Percentiles rank a stretch among this genome's conserved stretches.
Evolutionary conservation across 2,888 invertebrate genomes (phyloP).

Genomic region (Anarsia innoxiella): DNA sequence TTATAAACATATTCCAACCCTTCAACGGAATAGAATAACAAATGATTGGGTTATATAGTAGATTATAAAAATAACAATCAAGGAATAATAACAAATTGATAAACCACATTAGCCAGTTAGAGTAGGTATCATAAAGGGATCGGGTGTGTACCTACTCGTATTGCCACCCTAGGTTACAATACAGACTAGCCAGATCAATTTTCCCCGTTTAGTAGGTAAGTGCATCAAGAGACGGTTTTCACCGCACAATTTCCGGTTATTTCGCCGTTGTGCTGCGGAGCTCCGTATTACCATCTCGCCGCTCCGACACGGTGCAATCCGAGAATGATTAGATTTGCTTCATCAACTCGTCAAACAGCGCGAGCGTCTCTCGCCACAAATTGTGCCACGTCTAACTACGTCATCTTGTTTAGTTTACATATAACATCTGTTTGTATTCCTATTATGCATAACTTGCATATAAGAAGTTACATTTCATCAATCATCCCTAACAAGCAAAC

Average conservation of each 20-base stretch:
- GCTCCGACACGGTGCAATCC: conserved; percentile 8
- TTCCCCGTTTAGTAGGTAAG: too few relatives aligned
- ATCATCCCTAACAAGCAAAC: too few relatives aligned
- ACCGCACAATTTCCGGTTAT: neutral
- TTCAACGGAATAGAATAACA: conserved; percentile 7
- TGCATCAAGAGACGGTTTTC: neutral
- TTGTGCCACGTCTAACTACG: conserved; percentile 11
- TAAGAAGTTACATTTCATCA: too few relatives aligned
- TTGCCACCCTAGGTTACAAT: neutral
- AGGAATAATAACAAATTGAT: too few relatives aligned
- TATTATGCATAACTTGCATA: too few relatives aligned
- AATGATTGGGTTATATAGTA: too few relatives aligned
- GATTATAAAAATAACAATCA: too few relatives aligned
- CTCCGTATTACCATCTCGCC: conserved; percentile 7
- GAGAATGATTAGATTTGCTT: conserved; percentile 16
- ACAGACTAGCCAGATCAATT: neutral
- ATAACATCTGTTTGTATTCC: too few relatives aligned
- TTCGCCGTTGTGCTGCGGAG: conserved; percentile 22
- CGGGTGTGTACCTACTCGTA: too few relatives aligned
- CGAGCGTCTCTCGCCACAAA: neutral
- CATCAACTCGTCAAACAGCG: conserved; percentile 17
- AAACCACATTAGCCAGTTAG: too few relatives aligned
- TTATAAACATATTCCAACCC: conserved; percentile 12
- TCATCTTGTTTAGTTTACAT: too few relatives aligned
- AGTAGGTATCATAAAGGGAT: too few relatives aligned